Conservation (phyloP, 1,140 invertebrate genomes). For the Caenorhabditis remanei region DNA sequence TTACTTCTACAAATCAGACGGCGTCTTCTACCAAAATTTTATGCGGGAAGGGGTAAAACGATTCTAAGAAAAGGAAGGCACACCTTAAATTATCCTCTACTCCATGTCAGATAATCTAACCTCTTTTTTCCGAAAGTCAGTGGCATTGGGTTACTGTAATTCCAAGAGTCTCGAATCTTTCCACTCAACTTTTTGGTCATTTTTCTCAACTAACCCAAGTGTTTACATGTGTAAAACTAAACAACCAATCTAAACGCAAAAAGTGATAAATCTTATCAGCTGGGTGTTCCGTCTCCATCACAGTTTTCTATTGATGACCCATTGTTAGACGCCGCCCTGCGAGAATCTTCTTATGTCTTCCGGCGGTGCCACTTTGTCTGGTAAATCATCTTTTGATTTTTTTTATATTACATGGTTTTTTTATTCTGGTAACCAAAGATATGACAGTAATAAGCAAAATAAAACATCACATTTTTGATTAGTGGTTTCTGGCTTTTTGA, state of each 20-base stretch:
- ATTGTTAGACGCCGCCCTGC: neutral
- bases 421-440: too few relatives aligned
- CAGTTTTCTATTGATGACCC: slow-evolving; percentile 6
- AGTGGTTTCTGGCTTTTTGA: too few relatives aligned
- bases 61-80: neutral
- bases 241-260: neutral
- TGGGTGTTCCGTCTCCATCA: neutral
- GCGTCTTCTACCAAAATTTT: slow-evolving; percentile 28
- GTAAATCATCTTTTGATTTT: neutral
- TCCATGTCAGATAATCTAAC: neutral
- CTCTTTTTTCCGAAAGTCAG: neutral
- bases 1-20: slow-evolving; percentile 24
- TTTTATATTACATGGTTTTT: neutral
- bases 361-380: slow-evolving; percentile 6
- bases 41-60: neutral
- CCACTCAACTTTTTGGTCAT: too few relatives aligned
- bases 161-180: too few relatives aligned
- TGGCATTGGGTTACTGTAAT: neutral
- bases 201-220: too few relatives aligned
- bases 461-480: too few relatives aligned
- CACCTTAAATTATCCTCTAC: slow-evolving; percentile 2
- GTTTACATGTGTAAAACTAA: too few relatives aligned
- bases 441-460: too few relatives aligned
- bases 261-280: neutral
- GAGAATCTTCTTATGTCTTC: neutral